Evolutionary conservation across 2,113 vertebrate genomes (phyloP).

Genomic region (Zootoca vivipara): DNA sequence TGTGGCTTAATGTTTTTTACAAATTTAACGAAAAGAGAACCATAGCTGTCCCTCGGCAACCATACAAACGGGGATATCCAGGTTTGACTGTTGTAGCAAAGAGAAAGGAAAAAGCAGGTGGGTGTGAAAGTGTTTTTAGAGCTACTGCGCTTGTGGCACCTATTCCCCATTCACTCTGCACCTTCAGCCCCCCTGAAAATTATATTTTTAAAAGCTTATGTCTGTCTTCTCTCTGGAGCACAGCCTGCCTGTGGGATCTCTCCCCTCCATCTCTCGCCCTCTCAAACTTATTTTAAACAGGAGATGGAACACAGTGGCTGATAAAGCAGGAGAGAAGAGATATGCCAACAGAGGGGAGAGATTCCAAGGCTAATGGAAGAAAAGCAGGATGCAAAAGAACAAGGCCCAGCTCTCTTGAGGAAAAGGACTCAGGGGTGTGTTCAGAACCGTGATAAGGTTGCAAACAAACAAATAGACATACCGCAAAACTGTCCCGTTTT

Average conservation of each 20-base stretch:
- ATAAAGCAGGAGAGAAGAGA: constrained; percentile 34
- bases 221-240: constrained; percentile 64
- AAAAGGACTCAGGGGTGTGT: background rate
- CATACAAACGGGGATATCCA: constrained; percentile 26
- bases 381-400: background rate
- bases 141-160: fast-evolving
- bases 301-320: background rate
- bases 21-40: constrained; percentile 28
- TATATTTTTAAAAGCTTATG: constrained; percentile 71
- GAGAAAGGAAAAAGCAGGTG: too few species aligned
- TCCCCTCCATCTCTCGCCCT: constrained; percentile 21
- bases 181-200: background rate
- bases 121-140: background rate
- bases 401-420: too few species aligned
- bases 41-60: constrained; percentile 48
- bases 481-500: too few species aligned
- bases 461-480: background rate
- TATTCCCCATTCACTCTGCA: constrained; percentile 37
- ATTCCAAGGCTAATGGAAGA: background rate
- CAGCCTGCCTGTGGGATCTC: background rate
- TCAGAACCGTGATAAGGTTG: background rate
- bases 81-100: too few species aligned
- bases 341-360: background rate
- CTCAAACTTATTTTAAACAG: constrained; percentile 47
- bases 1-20: background rate